phyloP scores from a whole-genome alignment of 2,888 invertebrate genomes.

The Sthenelais limicola region DNA sequence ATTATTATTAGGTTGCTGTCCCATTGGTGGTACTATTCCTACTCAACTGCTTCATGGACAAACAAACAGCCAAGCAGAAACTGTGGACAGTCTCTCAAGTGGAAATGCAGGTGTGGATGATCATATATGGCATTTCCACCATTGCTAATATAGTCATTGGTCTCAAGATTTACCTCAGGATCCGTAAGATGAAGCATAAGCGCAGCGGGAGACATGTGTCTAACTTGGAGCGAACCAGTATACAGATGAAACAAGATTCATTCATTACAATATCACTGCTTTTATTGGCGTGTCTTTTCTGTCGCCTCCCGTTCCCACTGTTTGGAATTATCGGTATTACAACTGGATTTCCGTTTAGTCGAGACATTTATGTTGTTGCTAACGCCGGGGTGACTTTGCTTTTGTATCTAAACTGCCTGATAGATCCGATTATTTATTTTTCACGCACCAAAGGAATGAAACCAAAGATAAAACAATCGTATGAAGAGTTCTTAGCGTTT shows the following conservation, averaged over 20 bases:
- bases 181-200: conserved; percentile 43
- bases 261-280: conserved; percentile 49
- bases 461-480: no score
- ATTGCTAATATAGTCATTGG: conserved; percentile 48
- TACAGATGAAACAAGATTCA: conserved; percentile 50
- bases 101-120: conserved; percentile 52
- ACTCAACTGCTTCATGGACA: conserved; percentile 36
- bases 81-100: conserved; percentile 42
- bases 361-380: conserved; percentile 3
- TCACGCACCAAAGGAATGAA: conserved; percentile 48
- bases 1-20: no score
- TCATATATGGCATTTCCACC: conserved; percentile 41
- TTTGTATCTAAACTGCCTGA: conserved; percentile 50
- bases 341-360: no score
- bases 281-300: conserved; percentile 47
- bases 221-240: conserved; percentile 42
- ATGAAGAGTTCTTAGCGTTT: no score
- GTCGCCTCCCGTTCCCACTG: conserved; percentile 50
- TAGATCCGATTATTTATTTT: conserved; percentile 51
- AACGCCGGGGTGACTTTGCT: conserved; percentile 46
- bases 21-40: conserved; percentile 43
- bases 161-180: conserved; percentile 43
- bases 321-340: conserved; percentile 43
- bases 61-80: conserved; percentile 19
- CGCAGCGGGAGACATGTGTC: conserved; percentile 17